These are phyloP conservation scores for Hydrochoerus hydrochaeris DNA, from an alignment of 2,113 vertebrate genomes.

Conservation along the genomic window DNA sequence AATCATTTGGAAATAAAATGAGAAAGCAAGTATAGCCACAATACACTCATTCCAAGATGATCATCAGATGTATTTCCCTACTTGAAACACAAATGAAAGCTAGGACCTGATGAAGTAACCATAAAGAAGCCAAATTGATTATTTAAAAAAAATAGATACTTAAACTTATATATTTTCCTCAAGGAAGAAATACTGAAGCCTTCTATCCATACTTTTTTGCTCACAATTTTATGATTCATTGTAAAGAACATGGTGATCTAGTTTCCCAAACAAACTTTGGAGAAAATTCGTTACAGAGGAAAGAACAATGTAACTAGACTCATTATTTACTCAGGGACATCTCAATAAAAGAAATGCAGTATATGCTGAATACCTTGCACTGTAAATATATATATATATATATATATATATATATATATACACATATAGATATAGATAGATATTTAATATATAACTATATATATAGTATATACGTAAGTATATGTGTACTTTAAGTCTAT, in stretches of 20 bases:
- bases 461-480: too few species aligned
- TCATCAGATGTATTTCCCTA: conserved; percentile 5
- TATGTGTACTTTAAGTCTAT: too few species aligned
- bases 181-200: not conserved
- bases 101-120: not conserved
- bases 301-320: not conserved
- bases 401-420: not conserved
- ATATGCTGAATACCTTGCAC: not conserved
- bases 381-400: too few species aligned
- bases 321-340: not conserved
- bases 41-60: conserved; percentile 27
- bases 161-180: not conserved
- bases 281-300: not conserved
- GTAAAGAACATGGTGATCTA: not conserved
- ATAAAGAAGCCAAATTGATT: not conserved
- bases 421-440: not conserved
- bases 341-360: not conserved
- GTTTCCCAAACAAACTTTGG: not conserved
- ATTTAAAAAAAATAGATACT: not conserved
- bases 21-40: conserved; percentile 44
- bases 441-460: too few species aligned
- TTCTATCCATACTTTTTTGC: not conserved
- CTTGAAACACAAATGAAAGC: conserved; percentile 35
- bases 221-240: not conserved
- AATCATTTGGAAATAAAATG: conserved; percentile 38